Conservation (phyloP, 1,140 invertebrate species). For the Manduca sexta region DNA sequence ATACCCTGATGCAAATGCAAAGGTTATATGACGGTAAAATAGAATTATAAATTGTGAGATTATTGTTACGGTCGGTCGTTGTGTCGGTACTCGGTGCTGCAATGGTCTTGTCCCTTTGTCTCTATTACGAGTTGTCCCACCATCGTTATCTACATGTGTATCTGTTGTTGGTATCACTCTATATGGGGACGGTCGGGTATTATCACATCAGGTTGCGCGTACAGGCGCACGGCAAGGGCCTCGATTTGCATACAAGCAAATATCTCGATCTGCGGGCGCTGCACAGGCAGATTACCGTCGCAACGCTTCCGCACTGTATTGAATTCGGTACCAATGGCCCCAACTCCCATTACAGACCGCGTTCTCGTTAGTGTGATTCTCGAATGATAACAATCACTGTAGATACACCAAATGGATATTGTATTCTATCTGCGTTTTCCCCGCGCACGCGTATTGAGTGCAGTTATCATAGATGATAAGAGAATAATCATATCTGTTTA, state of each 20-base stretch:
- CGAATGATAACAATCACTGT: conserved; percentile 55
- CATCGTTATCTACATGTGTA: conserved; percentile 59
- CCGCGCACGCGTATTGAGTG: too few species aligned
- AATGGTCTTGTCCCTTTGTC: conserved; percentile 52
- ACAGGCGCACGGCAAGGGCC: conserved; percentile 54
- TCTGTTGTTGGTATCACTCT: conserved; percentile 57
- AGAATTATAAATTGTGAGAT: conserved; percentile 29
- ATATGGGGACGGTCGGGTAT: conserved; percentile 56
- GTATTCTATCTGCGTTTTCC: too few species aligned
- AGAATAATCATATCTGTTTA: too few species aligned
- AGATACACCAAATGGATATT: background rate
- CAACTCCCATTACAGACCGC: conserved; percentile 41
- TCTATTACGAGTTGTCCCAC: conserved; percentile 43
- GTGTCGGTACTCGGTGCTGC: conserved; percentile 17
- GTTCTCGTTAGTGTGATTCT: conserved; percentile 64
- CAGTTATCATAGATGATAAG: too few species aligned
- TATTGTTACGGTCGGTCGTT: conserved; percentile 24
- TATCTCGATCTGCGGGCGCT: conserved; percentile 56
- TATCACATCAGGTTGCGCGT: conserved; percentile 58
- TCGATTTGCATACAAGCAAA: conserved; percentile 67
- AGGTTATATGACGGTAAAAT: conserved; percentile 19
- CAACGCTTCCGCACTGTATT: conserved; percentile 57
- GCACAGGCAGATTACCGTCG: conserved; percentile 45
- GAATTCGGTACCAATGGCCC: conserved; percentile 52
- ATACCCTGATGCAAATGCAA: conserved; percentile 18